phyloP scores from a whole-genome alignment of 1,140 invertebrate species.

The Drosophila jambulina region DNA sequence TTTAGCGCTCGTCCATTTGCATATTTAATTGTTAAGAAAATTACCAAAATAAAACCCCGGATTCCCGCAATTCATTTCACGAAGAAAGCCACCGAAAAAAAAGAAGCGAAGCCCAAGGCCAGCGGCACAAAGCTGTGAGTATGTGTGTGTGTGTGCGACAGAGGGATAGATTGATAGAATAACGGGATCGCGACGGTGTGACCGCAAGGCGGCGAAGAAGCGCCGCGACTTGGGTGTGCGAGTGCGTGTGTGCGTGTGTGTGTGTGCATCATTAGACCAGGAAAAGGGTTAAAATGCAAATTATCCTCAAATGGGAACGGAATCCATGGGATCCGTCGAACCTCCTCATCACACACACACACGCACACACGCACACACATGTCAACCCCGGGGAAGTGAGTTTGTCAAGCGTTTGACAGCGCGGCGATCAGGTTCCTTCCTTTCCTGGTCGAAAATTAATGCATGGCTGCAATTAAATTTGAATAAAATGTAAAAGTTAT shows the following conservation, averaged over 20 bases:
- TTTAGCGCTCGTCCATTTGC: constrained; percentile 60
- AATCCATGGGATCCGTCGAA: constrained; percentile 18
- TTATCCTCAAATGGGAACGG: constrained; percentile 37
- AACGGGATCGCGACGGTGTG: neutral
- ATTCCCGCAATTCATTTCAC: constrained; percentile 30
- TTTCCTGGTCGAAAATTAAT: constrained; percentile 43
- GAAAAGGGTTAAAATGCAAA: constrained; percentile 63
- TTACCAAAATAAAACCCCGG: constrained; percentile 46
- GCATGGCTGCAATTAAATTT: constrained; percentile 75
- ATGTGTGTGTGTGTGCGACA: neutral
- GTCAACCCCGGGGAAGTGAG: constrained; percentile 31
- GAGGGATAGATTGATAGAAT: neutral
- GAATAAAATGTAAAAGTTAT: constrained; percentile 73
- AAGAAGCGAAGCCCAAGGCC: too few relatives aligned
- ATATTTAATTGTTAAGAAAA: constrained; percentile 78
- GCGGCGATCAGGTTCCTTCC: constrained; percentile 61
- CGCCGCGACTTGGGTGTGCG: constrained; percentile 13
- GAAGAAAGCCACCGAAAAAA: constrained; percentile 18
- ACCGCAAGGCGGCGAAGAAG: constrained; percentile 50
- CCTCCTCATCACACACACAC: constrained; percentile 5
- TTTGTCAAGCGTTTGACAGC: constrained; percentile 74
- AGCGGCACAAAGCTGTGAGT: neutral
- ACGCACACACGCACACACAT: constrained; percentile 24
- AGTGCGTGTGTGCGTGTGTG: neutral
- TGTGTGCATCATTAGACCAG: constrained; percentile 18